Conservation (phyloP, 2,797 vertebrate species). For the Brachyrhaphis roseni region DNA sequence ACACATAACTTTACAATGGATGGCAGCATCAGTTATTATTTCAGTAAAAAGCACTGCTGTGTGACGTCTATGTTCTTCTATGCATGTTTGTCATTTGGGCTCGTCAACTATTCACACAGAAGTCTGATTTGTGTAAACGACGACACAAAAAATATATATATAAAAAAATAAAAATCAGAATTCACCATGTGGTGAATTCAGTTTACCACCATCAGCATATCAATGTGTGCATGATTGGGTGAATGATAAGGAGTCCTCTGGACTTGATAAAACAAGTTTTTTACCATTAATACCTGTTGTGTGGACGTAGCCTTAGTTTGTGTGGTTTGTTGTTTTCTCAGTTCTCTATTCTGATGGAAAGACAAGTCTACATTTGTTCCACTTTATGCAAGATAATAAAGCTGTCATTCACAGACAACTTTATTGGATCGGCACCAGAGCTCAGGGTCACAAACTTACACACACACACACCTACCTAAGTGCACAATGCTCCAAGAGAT, state of each 20-base stretch:
- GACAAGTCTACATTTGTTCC: neutral
- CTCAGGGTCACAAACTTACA: conserved; percentile 50
- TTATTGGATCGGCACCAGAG: conserved; percentile 91
- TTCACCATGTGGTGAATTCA: neutral
- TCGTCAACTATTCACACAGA: neutral
- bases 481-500: conserved; percentile 53
- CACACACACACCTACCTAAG: conserved; percentile 28
- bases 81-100: neutral
- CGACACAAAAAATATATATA: no score
- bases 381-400: neutral
- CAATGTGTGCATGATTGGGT: neutral
- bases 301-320: neutral
- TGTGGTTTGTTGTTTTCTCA: neutral
- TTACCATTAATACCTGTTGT: neutral
- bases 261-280: neutral
- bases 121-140: neutral
- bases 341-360: neutral
- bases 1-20: no score
- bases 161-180: neutral
- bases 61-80: neutral
- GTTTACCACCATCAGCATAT: neutral
- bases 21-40: no score
- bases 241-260: neutral
- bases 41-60: no score
- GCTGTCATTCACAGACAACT: conserved; percentile 46